phyloP scores from a whole-genome alignment of 2,888 invertebrate genomes.

The Heliothis peltigera region DNA sequence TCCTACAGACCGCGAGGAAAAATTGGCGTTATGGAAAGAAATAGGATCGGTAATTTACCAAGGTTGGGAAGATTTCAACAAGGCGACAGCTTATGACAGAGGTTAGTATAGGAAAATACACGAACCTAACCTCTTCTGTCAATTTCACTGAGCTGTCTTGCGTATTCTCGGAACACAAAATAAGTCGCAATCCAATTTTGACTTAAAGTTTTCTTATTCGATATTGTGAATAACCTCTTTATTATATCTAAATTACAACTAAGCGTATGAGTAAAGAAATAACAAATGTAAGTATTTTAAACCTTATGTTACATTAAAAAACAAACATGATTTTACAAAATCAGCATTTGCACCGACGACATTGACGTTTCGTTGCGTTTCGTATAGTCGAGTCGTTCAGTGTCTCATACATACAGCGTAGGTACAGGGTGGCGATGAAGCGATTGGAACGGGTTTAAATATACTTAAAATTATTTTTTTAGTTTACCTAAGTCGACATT shows the following conservation, averaged over 20 bases:
- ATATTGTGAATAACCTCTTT: background rate
- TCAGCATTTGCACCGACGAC: slow-evolving; percentile 5
- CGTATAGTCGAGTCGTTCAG: slow-evolving; percentile 22
- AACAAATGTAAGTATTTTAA: slow-evolving; percentile 3
- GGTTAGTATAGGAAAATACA: slow-evolving; percentile 68
- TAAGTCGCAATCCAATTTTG: slow-evolving; percentile 27
- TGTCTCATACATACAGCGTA: slow-evolving; percentile 32
- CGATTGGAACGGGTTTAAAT: no score
- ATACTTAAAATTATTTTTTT: no score
- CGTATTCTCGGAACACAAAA: slow-evolving; percentile 1
- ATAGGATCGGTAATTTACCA: slow-evolving; percentile 80
- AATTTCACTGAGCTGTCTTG: slow-evolving; percentile 29
- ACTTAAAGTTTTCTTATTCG: slow-evolving; percentile 10
- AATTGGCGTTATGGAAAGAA: slow-evolving; percentile 82
- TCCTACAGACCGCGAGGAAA: slow-evolving; percentile 86
- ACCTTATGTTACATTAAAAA: slow-evolving; percentile 1
- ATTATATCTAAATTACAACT: no score
- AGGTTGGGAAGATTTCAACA: slow-evolving; percentile 80
- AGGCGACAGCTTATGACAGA: slow-evolving; percentile 83
- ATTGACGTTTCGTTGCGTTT: slow-evolving; percentile 17
- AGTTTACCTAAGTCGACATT: no score
- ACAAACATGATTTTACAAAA: background rate
- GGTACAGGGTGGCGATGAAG: no score
- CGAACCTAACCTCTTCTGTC: slow-evolving; percentile 49
- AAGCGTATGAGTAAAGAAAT: background rate